Evolutionary conservation across 2,888 invertebrate genomes (phyloP), one percentile per base, ranked within the genome.

Genomic region (Drosophila acutilabella): DNA sequence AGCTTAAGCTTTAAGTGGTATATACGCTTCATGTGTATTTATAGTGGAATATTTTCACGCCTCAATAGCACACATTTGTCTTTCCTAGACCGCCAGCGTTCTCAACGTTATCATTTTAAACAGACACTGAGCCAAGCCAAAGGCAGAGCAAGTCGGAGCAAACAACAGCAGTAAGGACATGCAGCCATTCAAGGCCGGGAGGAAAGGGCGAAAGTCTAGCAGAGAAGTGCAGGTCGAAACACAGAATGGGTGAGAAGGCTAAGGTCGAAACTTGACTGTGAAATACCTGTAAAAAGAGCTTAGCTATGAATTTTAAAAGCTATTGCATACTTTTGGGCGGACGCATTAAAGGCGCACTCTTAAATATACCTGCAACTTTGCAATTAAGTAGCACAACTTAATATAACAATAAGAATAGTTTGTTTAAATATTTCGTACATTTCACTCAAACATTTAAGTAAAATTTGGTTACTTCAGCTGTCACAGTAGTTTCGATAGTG

Each of bases 1-100:
- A 67, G 71, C 59, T 82, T 84, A 62, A 85, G 71, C 59, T 82
- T 84, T 60, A 85, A 70, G 67, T 53, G 44, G 36, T 40, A 68
- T 59, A 64, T 52, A 59, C 79, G 60, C 59, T 64, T 61, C 52
- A 52, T 73, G 69, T 77, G 74, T 88, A 82, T 83, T 85, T 79
- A 85, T 88, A 82, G 88, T 86, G 73, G 73, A 88, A 82, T 88
- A 82, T 84, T 84, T 88, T 84, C 88, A 84, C 83, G 83, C 83
- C 88, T 84, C 88, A 84, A 75, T 88, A 65, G 86, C 71, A 78
- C 83, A 84, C 83, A 84, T 84, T 84, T 86, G 88, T 84, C 86
- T 84, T 88, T 53, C 64, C 58, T 62, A 62, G 72, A 64, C 78
- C 69, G 71, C 66, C 64, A 69, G 53, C 68, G 72, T 78, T 78